Conservation (phyloP, 1,140 invertebrate genomes). For the Calycopis cecrops region DNA sequence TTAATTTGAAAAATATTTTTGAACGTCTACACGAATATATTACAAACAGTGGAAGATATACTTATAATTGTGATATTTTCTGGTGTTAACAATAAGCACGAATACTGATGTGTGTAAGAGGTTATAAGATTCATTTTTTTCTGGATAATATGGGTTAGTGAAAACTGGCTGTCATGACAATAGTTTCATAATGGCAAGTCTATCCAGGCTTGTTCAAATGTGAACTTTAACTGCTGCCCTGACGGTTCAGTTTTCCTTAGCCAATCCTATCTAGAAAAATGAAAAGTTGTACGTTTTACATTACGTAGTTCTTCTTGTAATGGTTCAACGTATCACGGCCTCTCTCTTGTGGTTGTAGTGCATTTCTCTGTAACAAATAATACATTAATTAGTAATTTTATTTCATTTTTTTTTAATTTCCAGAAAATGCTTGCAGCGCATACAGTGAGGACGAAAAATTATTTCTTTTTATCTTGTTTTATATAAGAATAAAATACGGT, state of each 20-base stretch:
- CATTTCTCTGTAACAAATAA: conserved; percentile 63
- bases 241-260: too few relatives aligned
- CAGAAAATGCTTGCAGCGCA: conserved; percentile 38
- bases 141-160: too few relatives aligned
- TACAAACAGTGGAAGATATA: not conserved
- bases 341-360: conserved; percentile 59
- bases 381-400: not conserved
- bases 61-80: conserved; percentile 23
- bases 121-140: not conserved
- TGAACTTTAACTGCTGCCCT: too few relatives aligned
- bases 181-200: too few relatives aligned
- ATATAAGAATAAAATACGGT: conserved; percentile 11
- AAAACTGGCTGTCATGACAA: too few relatives aligned
- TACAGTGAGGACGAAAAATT: conserved; percentile 30
- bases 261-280: too few relatives aligned
- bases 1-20: not conserved
- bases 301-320: conserved; percentile 1
- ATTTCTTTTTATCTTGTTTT: conserved; percentile 4
- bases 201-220: too few relatives aligned
- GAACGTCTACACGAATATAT: not conserved
- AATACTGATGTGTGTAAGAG: conserved; percentile 43
- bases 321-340: conserved; percentile 47
- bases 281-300: not conserved
- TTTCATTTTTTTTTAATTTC: not conserved
- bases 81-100: conserved; percentile 62